Percentiles rank a stretch among this genome's conserved stretches.
These are phyloP conservation scores for Terebella lapidaria DNA, from an alignment of 2,888 invertebrate genomes.

Conservation along the genomic window DNA sequence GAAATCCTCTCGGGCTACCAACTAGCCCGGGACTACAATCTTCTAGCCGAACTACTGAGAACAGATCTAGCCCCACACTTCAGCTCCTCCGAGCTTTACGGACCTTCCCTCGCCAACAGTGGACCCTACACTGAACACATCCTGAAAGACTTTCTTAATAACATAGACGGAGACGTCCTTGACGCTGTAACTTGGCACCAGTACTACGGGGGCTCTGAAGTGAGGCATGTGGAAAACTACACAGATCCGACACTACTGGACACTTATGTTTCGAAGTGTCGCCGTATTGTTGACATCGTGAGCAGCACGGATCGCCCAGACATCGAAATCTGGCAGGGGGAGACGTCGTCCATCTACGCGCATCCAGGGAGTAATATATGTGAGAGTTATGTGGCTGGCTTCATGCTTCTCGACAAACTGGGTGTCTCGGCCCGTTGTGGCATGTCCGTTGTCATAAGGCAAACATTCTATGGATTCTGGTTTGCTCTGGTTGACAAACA, in stretches of 20 bases:
- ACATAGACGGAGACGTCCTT: background rate
- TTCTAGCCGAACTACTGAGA: background rate
- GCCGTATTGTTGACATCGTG: slow-evolving; percentile 44
- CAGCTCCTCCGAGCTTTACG: background rate
- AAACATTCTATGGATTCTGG: slow-evolving; percentile 65
- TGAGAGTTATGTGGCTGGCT: slow-evolving; percentile 63
- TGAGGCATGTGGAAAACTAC: slow-evolving; percentile 61
- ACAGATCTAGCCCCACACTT: background rate
- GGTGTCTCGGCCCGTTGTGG: slow-evolving; percentile 67
- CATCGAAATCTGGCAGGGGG: slow-evolving; percentile 58
- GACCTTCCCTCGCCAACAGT: slow-evolving; percentile 8
- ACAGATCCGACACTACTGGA: slow-evolving; percentile 63
- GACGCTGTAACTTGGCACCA: slow-evolving; percentile 67
- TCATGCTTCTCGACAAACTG: slow-evolving; percentile 71
- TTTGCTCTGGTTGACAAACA: slow-evolving; percentile 64
- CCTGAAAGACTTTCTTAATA: background rate
- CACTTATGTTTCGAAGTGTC: slow-evolving; percentile 58
- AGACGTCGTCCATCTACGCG: slow-evolving; percentile 70
- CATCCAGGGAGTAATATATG: slow-evolving; percentile 69
- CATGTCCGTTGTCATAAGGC: slow-evolving; percentile 67
- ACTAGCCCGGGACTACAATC: slow-evolving; percentile 7
- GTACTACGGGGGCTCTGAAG: slow-evolving; percentile 58
- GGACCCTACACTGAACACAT: background rate
- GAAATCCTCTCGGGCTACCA: slow-evolving; percentile 1
- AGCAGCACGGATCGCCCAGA: background rate